phyloP scores from a whole-genome alignment of 37 sponge, comb jelly and placozoan genomes.

The Haliclona indistincta region DNA sequence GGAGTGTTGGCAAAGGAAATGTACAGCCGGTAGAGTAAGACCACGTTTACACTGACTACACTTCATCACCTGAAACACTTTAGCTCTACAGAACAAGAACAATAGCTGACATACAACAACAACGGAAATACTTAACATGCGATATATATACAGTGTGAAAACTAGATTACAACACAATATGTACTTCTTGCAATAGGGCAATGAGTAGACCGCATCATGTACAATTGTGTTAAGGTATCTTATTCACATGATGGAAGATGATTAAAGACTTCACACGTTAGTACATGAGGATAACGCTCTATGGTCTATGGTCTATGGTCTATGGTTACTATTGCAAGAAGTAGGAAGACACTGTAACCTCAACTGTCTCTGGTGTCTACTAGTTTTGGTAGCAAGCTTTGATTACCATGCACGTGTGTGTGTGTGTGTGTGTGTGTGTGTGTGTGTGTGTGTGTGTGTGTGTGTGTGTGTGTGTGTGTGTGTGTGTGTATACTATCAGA shows the following conservation, averaged over 20 bases:
- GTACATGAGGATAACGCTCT: too few relatives aligned
- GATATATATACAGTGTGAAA: too few relatives aligned
- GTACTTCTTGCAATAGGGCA: too few relatives aligned
- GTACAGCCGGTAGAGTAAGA: conserved; percentile 87
- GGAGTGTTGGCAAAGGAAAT: conserved; percentile 96
- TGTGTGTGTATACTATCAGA: not conserved
- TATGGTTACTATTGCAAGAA: too few relatives aligned
- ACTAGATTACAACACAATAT: too few relatives aligned
- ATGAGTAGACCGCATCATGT: too few relatives aligned
- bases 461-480: conserved; percentile 25
- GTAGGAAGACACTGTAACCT: too few relatives aligned
- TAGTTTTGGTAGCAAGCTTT: not conserved
- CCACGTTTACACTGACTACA: conserved; percentile 84
- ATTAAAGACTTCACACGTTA: not conserved
- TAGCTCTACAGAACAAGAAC: conserved; percentile 63
- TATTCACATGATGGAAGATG: not conserved
- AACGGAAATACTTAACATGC: too few relatives aligned
- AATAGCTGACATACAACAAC: not conserved
- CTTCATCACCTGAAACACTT: conserved; percentile 93
- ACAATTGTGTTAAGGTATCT: not conserved
- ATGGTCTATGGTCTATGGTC: too few relatives aligned
- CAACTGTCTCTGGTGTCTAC: too few relatives aligned
- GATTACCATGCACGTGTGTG: not conserved
- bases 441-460: not conserved
- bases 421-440: not conserved